phyloP scores from a whole-genome alignment of 2,888 invertebrate species.

The Tillus elongatus region DNA sequence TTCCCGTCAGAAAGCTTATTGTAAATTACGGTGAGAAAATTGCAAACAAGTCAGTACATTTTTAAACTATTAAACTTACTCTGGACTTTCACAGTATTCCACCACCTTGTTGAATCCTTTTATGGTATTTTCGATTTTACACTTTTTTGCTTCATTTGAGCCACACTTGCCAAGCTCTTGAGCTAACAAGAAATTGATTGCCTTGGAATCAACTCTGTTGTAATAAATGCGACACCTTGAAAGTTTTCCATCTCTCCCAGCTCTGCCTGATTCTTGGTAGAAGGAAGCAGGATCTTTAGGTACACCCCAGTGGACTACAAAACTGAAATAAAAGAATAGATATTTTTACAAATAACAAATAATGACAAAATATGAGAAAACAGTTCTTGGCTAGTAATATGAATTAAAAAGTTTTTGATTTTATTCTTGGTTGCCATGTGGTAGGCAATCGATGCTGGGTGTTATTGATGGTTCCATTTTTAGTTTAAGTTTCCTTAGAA shows the following conservation, averaged over 20 bases:
- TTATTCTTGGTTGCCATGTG: too few relatives aligned
- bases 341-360: too few relatives aligned
- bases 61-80: conserved; percentile 40
- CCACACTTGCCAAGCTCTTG: conserved; percentile 57
- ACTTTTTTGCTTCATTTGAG: conserved; percentile 40
- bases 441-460: too few relatives aligned
- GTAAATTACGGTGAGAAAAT: too few relatives aligned
- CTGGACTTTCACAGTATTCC: conserved; percentile 72
- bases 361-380: too few relatives aligned
- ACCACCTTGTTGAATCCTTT: conserved; percentile 78
- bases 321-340: conserved; percentile 49
- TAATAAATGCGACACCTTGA: conserved; percentile 91
- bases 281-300: conserved; percentile 93
- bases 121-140: conserved; percentile 54
- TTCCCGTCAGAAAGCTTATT: too few relatives aligned
- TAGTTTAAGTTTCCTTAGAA: too few relatives aligned
- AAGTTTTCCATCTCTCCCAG: conserved; percentile 86
- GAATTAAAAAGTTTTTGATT: neutral
- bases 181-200: conserved; percentile 69
- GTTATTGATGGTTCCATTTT: too few relatives aligned
- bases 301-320: conserved; percentile 94
- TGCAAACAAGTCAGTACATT: too few relatives aligned
- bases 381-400: too few relatives aligned
- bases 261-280: conserved; percentile 93
- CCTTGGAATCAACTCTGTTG: conserved; percentile 68